These are phyloP conservation scores for Rhinolophus ferrumequinum DNA, from an alignment of 2,113 vertebrate species.

Conservation along the genomic window DNA sequence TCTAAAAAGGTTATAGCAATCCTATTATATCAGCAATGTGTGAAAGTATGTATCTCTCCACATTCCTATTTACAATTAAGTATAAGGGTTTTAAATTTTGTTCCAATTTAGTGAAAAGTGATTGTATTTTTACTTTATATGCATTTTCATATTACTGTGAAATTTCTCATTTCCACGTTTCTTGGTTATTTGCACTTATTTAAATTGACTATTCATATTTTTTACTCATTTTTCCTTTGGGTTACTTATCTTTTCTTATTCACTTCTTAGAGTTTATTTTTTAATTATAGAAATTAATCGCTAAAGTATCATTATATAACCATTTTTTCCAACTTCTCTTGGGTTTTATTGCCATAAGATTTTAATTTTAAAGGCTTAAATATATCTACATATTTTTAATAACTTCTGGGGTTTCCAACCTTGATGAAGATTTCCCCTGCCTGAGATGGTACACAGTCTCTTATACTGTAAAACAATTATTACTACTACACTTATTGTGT, in stretches of 20 bases:
- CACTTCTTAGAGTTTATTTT: not conserved
- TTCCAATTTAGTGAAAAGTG: not conserved
- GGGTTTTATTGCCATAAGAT: not conserved
- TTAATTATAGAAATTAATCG: not conserved
- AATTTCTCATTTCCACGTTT: not conserved
- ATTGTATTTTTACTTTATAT: not conserved
- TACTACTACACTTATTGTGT: not conserved
- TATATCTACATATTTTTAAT: not conserved
- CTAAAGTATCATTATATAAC: not conserved
- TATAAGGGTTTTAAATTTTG: not conserved
- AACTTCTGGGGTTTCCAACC: not conserved
- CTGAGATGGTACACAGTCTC: not conserved
- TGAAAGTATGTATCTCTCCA: not conserved
- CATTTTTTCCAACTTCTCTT: not conserved
- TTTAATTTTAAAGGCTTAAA: slow-evolving; percentile 36
- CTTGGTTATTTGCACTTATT: not conserved
- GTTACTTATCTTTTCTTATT: not conserved
- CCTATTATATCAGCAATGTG: not conserved
- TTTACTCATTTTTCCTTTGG: not conserved
- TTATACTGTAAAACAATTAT: not conserved
- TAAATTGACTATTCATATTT: not conserved
- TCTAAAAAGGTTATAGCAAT: not conserved
- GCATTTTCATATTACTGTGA: not conserved
- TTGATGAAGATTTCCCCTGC: not conserved
- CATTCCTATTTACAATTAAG: not conserved